Conservation (phyloP, 64 coral and sea anemone species). For the Montipora foliosa region DNA sequence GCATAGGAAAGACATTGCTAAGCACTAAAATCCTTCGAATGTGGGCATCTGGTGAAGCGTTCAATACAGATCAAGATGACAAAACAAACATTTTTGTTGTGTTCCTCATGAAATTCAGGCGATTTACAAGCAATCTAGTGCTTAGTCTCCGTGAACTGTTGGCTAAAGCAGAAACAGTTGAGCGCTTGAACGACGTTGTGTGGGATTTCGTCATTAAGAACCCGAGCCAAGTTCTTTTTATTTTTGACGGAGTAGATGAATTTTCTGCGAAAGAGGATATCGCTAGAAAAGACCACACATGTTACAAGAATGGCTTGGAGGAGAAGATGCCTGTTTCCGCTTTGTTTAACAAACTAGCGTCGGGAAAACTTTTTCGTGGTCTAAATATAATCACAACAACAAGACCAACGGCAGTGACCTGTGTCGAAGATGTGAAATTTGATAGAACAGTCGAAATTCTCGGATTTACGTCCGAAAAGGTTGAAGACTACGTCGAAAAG, state of each 20-base stretch:
- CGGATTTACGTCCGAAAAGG: slow-evolving; percentile 56
- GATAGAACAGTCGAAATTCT: slow-evolving; percentile 65
- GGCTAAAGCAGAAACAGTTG: not conserved
- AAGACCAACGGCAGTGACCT: slow-evolving; percentile 52
- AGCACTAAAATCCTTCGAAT: too few species aligned
- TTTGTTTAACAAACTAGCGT: slow-evolving; percentile 1
- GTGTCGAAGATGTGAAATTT: slow-evolving; percentile 14
- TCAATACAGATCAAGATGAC: too few species aligned
- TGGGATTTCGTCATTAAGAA: slow-evolving; percentile 25
- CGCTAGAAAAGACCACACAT: too few species aligned
- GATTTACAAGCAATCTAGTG: not conserved
- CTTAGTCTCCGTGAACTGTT: slow-evolving; percentile 48
- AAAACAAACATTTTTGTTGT: not conserved
- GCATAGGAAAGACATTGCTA: too few species aligned
- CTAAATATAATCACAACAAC: slow-evolving; percentile 48
- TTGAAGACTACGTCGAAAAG: slow-evolving; percentile 65
- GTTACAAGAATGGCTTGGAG: not conserved
- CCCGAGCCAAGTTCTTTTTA: slow-evolving; percentile 50
- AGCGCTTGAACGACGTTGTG: not conserved
- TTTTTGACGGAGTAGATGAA: slow-evolving; percentile 79
- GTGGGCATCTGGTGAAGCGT: too few species aligned
- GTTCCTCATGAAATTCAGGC: slow-evolving; percentile 46
- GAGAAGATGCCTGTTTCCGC: not conserved
- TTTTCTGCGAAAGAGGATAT: not conserved
- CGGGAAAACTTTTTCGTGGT: slow-evolving; percentile 25